Conservation (phyloP, 2,888 invertebrate species). For the Hemaris fuciformis region DNA sequence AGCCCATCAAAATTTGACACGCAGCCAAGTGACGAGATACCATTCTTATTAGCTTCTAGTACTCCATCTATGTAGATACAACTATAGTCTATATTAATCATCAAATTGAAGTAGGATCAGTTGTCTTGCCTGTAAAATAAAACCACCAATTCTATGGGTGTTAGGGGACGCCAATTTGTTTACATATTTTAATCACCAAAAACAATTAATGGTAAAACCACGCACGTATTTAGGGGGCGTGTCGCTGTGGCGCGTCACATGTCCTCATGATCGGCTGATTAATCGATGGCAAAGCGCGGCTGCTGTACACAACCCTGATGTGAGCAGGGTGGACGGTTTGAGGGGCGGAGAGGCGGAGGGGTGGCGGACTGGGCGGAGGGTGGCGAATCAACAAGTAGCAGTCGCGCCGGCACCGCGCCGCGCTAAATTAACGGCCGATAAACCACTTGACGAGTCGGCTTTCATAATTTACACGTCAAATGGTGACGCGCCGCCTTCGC, state of each 20-base stretch:
- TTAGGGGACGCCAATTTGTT: no score
- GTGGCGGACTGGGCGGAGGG: conserved; percentile 5
- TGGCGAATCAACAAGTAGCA: conserved; percentile 24
- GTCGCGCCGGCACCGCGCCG: conserved; percentile 23
- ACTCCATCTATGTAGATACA: no score
- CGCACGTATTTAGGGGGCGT: neutral
- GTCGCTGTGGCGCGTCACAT: neutral
- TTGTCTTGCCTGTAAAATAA: no score
- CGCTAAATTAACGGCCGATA: conserved; percentile 13
- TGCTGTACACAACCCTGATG: neutral
- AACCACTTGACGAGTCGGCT: neutral
- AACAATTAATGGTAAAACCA: neutral
- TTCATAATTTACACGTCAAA: neutral
- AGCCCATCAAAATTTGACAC: no score
- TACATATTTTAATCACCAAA: neutral
- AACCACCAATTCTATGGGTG: no score
- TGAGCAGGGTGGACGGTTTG: neutral
- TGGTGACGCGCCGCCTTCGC: neutral
- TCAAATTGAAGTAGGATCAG: no score
- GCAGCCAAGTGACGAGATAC: no score
- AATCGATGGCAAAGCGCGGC: neutral
- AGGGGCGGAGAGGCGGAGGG: neutral
- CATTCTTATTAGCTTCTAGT: no score
- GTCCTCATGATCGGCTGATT: neutral
- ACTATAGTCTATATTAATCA: no score